Evolutionary conservation across 2,113 vertebrate species (phyloP).

Genomic region (Paratilapia polleni): DNA sequence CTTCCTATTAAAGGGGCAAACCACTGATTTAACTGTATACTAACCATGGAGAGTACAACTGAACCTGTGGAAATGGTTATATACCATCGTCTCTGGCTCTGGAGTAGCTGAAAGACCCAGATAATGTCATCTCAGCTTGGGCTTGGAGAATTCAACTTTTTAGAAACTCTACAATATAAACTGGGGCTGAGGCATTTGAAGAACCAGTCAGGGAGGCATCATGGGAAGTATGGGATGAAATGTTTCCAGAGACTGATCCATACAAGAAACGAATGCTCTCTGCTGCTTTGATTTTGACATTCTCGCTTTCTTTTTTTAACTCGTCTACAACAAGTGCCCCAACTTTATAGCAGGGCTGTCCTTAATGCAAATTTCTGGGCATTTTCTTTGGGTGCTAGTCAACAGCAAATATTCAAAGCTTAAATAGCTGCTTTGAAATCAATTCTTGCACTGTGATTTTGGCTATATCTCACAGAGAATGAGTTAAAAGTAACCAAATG

Average conservation of each 20-base stretch:
- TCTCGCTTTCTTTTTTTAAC: not conserved
- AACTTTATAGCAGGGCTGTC: not conserved
- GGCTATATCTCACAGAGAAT: accelerated
- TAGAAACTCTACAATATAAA: not conserved
- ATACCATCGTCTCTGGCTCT: not conserved
- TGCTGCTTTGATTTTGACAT: not conserved
- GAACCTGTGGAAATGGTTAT: slow-evolving; percentile 6
- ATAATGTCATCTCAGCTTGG: not conserved
- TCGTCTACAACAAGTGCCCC: not conserved
- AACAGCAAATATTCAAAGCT: not conserved
- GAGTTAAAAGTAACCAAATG: not conserved
- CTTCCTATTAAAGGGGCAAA: slow-evolving; percentile 15
- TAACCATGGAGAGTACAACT: not conserved
- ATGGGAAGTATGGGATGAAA: not conserved
- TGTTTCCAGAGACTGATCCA: not conserved
- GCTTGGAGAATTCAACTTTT: not conserved
- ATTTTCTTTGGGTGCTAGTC: not conserved
- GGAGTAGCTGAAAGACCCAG: not conserved
- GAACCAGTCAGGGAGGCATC: not conserved
- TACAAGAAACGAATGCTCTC: not conserved
- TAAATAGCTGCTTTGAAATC: not conserved
- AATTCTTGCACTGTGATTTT: too few species aligned
- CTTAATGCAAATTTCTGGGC: not conserved
- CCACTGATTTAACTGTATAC: slow-evolving; percentile 30
- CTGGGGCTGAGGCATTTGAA: not conserved